Percentiles rank a stretch among this genome's conserved stretches.
phyloP scores from a whole-genome alignment of 2,888 invertebrate genomes.

The Pachycephus smyrnensis region DNA sequence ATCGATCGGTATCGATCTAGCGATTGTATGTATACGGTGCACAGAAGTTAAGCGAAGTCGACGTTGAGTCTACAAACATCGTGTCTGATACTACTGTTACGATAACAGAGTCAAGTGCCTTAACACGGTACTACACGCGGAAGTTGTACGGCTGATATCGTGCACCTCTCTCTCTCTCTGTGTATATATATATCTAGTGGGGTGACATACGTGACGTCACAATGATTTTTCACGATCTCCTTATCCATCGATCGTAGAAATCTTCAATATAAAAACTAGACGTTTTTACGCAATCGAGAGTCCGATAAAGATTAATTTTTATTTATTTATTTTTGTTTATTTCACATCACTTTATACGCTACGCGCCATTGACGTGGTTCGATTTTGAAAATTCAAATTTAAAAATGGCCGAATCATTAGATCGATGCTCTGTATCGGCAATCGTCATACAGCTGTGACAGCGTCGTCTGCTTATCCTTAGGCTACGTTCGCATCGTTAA shows the following conservation, averaged over 20 bases:
- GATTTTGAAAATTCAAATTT: background rate
- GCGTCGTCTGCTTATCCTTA: background rate
- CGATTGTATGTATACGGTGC: background rate
- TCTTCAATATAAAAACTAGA: background rate
- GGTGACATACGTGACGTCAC: too few relatives aligned
- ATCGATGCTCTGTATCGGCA: background rate
- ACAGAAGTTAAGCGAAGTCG: background rate
- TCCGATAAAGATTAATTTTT: background rate
- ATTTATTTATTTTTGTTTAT: background rate
- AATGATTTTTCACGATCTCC: background rate
- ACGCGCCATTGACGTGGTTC: background rate
- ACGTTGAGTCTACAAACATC: background rate
- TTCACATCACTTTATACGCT: background rate
- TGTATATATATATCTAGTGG: background rate
- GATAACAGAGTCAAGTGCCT: background rate
- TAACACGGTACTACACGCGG: background rate
- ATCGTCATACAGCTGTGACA: background rate
- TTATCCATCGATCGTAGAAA: background rate
- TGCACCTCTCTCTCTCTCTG: background rate
- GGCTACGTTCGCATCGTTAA: background rate
- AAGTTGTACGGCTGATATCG: background rate
- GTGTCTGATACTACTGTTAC: background rate
- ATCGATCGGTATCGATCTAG: background rate
- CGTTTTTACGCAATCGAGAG: too few relatives aligned
- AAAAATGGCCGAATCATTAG: background rate